Base-by-base conservation (phyloP, 1,140 invertebrate genomes). In the Halesus radiatus region DNA sequence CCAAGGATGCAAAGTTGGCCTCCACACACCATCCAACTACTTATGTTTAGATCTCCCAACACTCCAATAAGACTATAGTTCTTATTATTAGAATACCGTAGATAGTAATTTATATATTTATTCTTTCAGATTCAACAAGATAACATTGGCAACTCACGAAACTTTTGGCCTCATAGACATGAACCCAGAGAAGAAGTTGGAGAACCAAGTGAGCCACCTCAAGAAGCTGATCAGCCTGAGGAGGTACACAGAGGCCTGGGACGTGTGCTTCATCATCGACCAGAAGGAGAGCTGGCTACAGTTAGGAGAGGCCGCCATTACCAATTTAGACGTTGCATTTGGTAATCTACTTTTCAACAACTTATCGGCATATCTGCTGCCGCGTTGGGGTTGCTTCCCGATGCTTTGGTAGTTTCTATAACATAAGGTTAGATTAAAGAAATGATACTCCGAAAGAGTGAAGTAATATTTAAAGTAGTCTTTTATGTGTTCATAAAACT, bases 201-300 rank as follows among this genome's bases (percentile, higher is more conserved):
- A 79, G 74, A 90, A 86, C 84, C 90, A 88, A 82, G 80, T 54
- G 76, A 83, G 76, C 5, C 91, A 91, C 75, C 82, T 91, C 3
- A 85, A 89, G 56, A 88, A 89, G 78, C 80, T 91, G 18, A 84
- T 91, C 3, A 81, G 87, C 5, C 84, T 92, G 64, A 84, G 90
- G 79, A 95, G 96, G 85, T 98, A 95, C 89, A 88, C 91, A 62
- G 95, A 98, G 85, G 97, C 97, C 2, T 98, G 94, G 93, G 92
- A 93, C 54, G 94, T 95, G 70, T 98, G 97, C 85, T 90, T 94
- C 78, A 91, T 93, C 22, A 87, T 98, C 54, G 95, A 96, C 84
- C 91, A 94, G 20, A 91, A 90, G 70, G 92, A 93, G 16, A 90
- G 91, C 23, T 99, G 97, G 96, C 86, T 92, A 22, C 92, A 93